Percentiles rank a stretch among this genome's conserved stretches.
Conservation (phyloP, 2,888 invertebrate species). For the Ligdia adustata region DNA sequence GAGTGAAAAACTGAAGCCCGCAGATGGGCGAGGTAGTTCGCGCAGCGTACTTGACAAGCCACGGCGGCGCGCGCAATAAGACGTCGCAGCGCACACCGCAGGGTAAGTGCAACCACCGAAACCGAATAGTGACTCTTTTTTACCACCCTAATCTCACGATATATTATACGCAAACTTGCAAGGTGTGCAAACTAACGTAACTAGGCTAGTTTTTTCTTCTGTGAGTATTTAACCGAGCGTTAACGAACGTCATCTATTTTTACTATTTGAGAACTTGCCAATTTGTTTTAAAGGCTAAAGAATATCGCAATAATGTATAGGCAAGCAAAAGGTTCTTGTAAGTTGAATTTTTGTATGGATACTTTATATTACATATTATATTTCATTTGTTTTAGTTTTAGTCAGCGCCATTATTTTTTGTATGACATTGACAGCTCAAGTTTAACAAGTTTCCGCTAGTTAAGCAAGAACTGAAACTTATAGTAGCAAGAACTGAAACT, state of each 20-base stretch:
- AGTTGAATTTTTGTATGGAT: too few relatives aligned
- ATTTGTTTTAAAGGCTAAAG: slow-evolving; percentile 41
- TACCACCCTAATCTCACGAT: slow-evolving; percentile 28
- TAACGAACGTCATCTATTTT: slow-evolving; percentile 58
- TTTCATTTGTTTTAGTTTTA: too few relatives aligned
- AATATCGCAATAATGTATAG: neutral
- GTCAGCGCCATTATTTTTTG: too few relatives aligned
- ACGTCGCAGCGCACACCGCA: slow-evolving; percentile 50
- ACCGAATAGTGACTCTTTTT: slow-evolving; percentile 44
- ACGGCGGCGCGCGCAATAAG: slow-evolving; percentile 71
- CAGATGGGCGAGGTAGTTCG: slow-evolving; percentile 57
- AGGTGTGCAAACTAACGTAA: slow-evolving; percentile 27
- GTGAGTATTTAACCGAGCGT: slow-evolving; percentile 34
- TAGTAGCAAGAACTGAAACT: too few relatives aligned
- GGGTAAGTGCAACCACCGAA: slow-evolving; percentile 58
- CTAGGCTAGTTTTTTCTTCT: slow-evolving; percentile 32
- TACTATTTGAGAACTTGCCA: slow-evolving; percentile 67
- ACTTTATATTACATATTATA: too few relatives aligned
- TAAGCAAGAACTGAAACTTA: too few relatives aligned
- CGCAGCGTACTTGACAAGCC: slow-evolving; percentile 69
- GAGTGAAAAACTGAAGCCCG: slow-evolving; percentile 69
- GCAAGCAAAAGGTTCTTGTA: too few relatives aligned
- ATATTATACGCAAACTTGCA: slow-evolving; percentile 17
- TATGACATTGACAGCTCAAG: neutral
- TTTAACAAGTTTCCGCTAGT: neutral